Conservation (phyloP, 1,140 invertebrate genomes). For the Drusus annulatus region DNA sequence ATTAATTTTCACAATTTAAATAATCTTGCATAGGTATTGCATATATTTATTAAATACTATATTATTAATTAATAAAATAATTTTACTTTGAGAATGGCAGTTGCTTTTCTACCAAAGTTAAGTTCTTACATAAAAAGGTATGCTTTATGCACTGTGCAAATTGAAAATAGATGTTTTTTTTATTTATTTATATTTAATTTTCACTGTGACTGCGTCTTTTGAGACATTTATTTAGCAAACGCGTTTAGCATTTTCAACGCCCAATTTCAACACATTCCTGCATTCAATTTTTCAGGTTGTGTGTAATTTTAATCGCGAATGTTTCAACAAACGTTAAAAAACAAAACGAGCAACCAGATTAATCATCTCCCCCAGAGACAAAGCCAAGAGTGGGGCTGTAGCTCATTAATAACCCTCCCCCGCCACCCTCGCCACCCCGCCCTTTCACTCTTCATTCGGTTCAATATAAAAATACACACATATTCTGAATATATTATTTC, state of each 20-base stretch:
- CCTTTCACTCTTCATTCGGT: conserved; percentile 50
- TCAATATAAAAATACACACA: conserved; percentile 53
- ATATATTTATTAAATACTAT: too few relatives aligned
- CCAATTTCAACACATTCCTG: conserved; percentile 10
- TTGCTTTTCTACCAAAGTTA: too few relatives aligned
- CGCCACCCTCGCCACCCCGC: background rate
- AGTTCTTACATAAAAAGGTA: too few relatives aligned
- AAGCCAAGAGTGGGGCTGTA: conserved; percentile 54
- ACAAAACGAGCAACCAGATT: conserved; percentile 59
- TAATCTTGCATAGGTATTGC: too few relatives aligned
- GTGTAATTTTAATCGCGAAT: conserved; percentile 58
- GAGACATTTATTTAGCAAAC: too few relatives aligned
- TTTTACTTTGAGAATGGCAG: too few relatives aligned
- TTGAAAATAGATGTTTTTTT: too few relatives aligned
- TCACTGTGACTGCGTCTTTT: too few relatives aligned
- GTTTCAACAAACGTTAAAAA: conserved; percentile 56
- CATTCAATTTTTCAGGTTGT: conserved; percentile 5
- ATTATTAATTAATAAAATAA: too few relatives aligned
- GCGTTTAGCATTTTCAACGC: background rate
- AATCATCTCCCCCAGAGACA: conserved; percentile 58
- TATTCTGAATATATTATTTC: conserved; percentile 18
- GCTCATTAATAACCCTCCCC: conserved; percentile 57
- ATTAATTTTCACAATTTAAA: too few relatives aligned
- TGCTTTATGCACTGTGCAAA: too few relatives aligned
- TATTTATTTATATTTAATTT: too few relatives aligned